Percentiles rank a stretch among this genome's conserved stretches.
These are phyloP conservation scores for Lophius piscatorius DNA, from an alignment of 2,113 vertebrate genomes.

Conservation along the genomic window DNA sequence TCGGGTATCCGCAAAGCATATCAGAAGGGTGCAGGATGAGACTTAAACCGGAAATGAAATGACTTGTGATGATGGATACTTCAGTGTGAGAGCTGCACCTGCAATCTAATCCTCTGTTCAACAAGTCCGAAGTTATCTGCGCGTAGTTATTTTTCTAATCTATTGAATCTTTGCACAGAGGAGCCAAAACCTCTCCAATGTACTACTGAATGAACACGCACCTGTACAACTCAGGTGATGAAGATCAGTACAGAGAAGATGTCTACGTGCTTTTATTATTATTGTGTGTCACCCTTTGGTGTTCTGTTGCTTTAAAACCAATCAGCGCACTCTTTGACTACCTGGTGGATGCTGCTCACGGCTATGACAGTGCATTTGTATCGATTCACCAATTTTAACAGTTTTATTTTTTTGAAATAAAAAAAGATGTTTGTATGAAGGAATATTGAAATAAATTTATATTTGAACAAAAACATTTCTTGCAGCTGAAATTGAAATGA, in stretches of 20 bases:
- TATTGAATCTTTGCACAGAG: conserved; percentile 48
- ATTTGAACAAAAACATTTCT: conserved; percentile 58
- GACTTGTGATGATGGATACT: conserved; percentile 21
- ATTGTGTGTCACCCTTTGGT: background rate
- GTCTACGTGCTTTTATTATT: conserved; percentile 3
- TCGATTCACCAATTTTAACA: conserved; percentile 55
- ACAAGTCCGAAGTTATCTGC: conserved; percentile 30
- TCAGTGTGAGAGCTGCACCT: conserved; percentile 32
- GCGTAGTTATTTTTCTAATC: conserved; percentile 46
- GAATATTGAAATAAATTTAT: conserved; percentile 75
- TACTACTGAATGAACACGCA: conserved; percentile 19
- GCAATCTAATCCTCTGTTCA: conserved; percentile 47
- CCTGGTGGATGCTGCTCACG: conserved; percentile 36
- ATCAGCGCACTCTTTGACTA: conserved; percentile 37
- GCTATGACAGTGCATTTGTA: conserved; percentile 57
- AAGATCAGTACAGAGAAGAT: conserved; percentile 35
- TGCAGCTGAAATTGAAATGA: conserved; percentile 3
- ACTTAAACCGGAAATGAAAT: conserved; percentile 1
- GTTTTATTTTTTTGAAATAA: conserved; percentile 57
- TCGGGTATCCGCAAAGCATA: no score
- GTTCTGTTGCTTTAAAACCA: conserved; percentile 42
- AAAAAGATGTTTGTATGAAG: conserved; percentile 72
- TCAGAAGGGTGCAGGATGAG: no score
- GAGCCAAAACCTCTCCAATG: conserved; percentile 30
- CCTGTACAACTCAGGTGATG: conserved; percentile 61